Base-by-base conservation (phyloP, 2,797 vertebrate genomes). In the Alosa sapidissima region DNA sequence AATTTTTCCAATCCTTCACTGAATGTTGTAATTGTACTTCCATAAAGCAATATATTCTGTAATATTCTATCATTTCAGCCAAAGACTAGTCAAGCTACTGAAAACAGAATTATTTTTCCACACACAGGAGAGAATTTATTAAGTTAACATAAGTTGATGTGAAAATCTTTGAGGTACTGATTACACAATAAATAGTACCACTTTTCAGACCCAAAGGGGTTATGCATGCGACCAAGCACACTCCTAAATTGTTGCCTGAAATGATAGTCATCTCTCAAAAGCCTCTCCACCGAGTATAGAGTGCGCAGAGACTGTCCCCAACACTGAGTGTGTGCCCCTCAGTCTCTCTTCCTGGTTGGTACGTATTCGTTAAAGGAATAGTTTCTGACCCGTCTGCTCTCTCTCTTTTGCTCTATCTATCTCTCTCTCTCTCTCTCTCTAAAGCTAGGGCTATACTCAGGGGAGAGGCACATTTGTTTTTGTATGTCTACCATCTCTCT, bases 401-500 rank as follows among this genome's bases (percentile, higher is more conserved):
- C 41, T 41, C 41, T 41, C 41, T 41, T 41, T 1, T 41, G 41
- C 41, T 41, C 11, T 54, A 1, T 54, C 7, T 62, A n/a, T 2
- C n/a, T 62, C n/a, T 1, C 58, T 62, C 58, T 62, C 16, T 21
- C 41, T 78, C 72, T 47, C 41, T 21, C 16, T 78, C 72, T 16
- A 13, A 72, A 72, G 28, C 60, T 36, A 65, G 45, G 24, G 11
- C 72, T 45, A 78, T 78, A 47, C 72, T 78, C 72, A 47, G 41
- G 72, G 72, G 72, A 78, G 1, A 78, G 16, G 28, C 24, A 48
- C 16, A 21, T n/a, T 78, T 78, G 72, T 78, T 78, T 78, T 78
- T 78, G 36, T 47, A 78, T 49, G 45, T 84, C 85, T 83, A 65
- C 65, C 85, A 85, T 82, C 85, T 33, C 41, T 68, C 81, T 85